phyloP scores from a whole-genome alignment of 53 echinoderm and acorn worm genomes.

The Echinometra lucunter region DNA sequence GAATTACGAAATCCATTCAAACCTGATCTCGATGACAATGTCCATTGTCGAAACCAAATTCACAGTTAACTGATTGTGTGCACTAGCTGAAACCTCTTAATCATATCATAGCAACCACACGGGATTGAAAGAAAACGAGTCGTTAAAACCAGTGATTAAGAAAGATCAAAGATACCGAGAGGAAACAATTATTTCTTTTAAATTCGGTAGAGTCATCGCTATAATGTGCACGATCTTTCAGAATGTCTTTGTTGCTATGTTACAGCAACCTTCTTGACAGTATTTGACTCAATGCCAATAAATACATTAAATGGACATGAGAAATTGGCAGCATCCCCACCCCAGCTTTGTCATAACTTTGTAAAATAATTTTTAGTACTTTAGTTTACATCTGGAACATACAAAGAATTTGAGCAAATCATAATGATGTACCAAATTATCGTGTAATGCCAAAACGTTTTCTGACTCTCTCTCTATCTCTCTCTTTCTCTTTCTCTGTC shows the following conservation, averaged over 20 bases:
- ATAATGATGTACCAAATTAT: no score
- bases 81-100: neutral
- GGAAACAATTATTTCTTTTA: constrained; percentile 12
- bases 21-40: neutral
- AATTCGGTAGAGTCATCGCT: neutral
- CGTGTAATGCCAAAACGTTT: no score
- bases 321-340: no score
- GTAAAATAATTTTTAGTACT: no score
- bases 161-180: neutral
- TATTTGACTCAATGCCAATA: neutral
- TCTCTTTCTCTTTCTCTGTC: neutral
- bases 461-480: no score
- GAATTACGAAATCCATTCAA: neutral
- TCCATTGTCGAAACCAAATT: neutral
- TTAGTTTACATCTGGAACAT: no score
- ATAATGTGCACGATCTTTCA: neutral
- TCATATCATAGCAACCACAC: constrained; percentile 6
- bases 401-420: no score
- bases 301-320: neutral
- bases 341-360: no score
- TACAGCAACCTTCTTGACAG: neutral
- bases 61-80: neutral
- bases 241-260: constrained; percentile 9
- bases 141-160: neutral
- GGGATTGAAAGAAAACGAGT: neutral